Conservation (phyloP, 1,140 invertebrate genomes). For the Parasteatoda tepidariorum region DNA sequence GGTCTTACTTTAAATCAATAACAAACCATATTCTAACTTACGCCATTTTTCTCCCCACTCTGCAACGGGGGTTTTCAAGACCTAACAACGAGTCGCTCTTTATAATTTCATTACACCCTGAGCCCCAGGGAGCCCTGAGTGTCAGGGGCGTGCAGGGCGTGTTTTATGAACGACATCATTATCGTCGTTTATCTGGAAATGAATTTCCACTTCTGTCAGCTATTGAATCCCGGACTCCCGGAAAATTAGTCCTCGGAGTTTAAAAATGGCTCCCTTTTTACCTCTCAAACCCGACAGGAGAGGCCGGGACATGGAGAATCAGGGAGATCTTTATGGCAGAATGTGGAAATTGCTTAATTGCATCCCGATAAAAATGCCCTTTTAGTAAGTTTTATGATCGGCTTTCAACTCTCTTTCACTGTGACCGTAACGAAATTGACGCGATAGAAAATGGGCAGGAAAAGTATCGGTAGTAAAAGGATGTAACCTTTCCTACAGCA, state of each 20-base stretch:
- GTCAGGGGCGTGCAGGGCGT: conserved; percentile 34
- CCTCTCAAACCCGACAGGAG: not conserved
- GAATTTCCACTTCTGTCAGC: conserved; percentile 17
- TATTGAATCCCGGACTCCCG: not conserved
- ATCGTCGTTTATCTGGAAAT: conserved; percentile 45
- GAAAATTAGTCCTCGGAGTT: conserved; percentile 15
- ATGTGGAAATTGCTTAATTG: conserved; percentile 6
- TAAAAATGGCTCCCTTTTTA: not conserved
- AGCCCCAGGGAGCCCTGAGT: conserved; percentile 6
- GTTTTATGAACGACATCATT: conserved; percentile 48
- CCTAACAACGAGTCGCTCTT: conserved; percentile 1
- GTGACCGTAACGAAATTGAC: not conserved
- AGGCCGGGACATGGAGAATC: not conserved
- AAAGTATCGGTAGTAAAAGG: too few relatives aligned
- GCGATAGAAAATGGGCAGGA: not conserved
- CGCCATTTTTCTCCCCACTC: not conserved
- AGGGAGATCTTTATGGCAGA: not conserved
- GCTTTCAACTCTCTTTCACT: not conserved
- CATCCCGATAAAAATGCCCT: not conserved
- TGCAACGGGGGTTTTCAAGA: not conserved
- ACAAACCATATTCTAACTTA: too few relatives aligned
- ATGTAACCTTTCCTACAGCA: too few relatives aligned
- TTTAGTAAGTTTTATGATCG: not conserved
- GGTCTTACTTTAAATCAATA: too few relatives aligned
- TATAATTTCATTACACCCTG: conserved; percentile 47